Evolutionary conservation across 2,797 vertebrate genomes (phyloP), one percentile per base, ranked within the genome.

Genomic region (Micrastur ruficollis): DNA sequence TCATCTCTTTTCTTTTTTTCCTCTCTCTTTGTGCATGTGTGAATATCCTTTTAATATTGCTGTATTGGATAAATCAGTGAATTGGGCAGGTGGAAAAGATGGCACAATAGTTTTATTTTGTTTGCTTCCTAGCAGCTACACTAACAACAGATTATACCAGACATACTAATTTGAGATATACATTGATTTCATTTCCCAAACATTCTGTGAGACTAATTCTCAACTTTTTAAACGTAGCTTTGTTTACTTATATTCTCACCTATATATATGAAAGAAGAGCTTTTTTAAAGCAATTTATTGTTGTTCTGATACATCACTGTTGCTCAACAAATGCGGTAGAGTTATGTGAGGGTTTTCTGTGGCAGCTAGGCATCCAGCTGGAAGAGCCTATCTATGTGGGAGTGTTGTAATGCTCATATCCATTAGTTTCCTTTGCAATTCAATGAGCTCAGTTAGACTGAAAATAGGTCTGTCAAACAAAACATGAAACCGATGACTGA

Each of bases 381-480:
- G 95, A 94, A 91, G 71, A 84, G 78, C 84, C 68, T 76, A 2
- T 32, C 72, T 98, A 90, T 91, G 97, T 96, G 98, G 98, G 98
- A 98, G 97, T 97, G 93, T 89, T 98, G 91, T 94, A 95, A 94
- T 75, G 79, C 89, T 98, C 98, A 97, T 90, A 95, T 93, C 96
- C 98, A 97, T 98, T 97, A 94, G 96, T 94, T 97, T 95, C 94
- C 98, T 98, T 98, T 98, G 98, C 98, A 98, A 98, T 98, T 98
- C 98, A 98, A 95, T 98, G 98, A 98, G 98, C 95, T 98, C 97
- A 94, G 96, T 97, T 98, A 98, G 98, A 81, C 86, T 97, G 94
- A 98, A 98, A 98, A 98, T 95, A 98, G 98, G 97, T 96, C 98
- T 98, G 98, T 98, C 98, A 98, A 98, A 98, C 97, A 97, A 98